Percentiles rank a stretch among this genome's conserved stretches.
phyloP scores from a whole-genome alignment of 64 coral and sea anemone species.

The Hydrozoanthus tunicans region DNA sequence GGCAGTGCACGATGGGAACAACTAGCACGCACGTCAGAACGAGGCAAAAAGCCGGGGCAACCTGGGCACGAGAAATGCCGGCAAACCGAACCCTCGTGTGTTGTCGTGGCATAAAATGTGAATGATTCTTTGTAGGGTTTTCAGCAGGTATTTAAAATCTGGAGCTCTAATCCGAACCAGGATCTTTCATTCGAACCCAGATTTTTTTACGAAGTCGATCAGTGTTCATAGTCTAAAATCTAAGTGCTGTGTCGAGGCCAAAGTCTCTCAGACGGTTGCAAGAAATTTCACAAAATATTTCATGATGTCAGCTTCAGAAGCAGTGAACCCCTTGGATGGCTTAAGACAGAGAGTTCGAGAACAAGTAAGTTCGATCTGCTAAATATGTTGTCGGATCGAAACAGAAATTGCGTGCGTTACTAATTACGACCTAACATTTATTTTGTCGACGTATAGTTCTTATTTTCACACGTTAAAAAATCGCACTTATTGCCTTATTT shows the following conservation, averaged over 20 bases:
- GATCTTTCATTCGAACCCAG: not conserved
- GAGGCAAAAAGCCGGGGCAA: conserved; percentile 1
- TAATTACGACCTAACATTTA: no score
- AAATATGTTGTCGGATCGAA: not conserved
- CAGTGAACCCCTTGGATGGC: conserved; percentile 11
- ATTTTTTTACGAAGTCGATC: conserved; percentile 17
- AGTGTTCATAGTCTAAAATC: conserved; percentile 16
- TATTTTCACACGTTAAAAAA: not conserved
- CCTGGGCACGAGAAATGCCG: conserved; percentile 42
- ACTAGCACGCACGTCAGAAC: not conserved
- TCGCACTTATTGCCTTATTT: not conserved
- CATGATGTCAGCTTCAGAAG: conserved; percentile 49
- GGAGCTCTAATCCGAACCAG: not conserved
- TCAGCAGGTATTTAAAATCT: conserved; percentile 33
- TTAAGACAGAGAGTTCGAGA: conserved; percentile 44
- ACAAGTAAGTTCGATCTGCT: conserved; percentile 20
- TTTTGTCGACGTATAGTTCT: not conserved
- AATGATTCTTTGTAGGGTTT: conserved; percentile 57
- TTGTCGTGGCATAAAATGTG: conserved; percentile 53
- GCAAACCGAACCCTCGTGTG: conserved; percentile 44
- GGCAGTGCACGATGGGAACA: conserved; percentile 10
- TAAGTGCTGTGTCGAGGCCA: not conserved
- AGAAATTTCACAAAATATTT: conserved; percentile 40
- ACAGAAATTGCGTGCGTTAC: no score
- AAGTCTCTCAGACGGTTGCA: not conserved